Conservation (phyloP, 1,140 invertebrate species). For the Hypothenemus hampei region DNA sequence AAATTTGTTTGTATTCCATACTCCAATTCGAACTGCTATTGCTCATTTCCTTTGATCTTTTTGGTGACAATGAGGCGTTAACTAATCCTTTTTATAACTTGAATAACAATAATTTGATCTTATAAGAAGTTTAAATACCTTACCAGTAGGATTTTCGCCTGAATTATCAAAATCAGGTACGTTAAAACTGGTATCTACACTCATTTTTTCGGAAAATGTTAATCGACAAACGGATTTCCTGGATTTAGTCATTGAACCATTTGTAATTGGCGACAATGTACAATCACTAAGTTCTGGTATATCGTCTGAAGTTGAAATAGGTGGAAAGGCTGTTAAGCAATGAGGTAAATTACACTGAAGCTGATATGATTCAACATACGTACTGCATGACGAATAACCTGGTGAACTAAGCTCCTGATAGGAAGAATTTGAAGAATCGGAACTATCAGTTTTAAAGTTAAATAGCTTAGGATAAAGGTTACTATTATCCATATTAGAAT, state of each 20-base stretch:
- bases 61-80: no score
- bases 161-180: slow-evolving; percentile 32
- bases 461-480: slow-evolving; percentile 37
- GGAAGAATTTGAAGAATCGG: no score
- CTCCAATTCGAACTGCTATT: slow-evolving; percentile 39
- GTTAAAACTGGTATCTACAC: slow-evolving; percentile 34
- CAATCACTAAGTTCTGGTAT: slow-evolving; percentile 34
- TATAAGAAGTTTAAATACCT: neutral
- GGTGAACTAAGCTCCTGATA: no score
- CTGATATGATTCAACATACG: no score
- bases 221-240: slow-evolving; percentile 28
- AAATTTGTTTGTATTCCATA: slow-evolving; percentile 41
- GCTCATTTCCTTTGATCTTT: neutral
- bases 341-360: no score
- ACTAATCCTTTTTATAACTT: no score
- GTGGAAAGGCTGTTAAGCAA: no score
- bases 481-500: slow-evolving; percentile 15
- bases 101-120: neutral
- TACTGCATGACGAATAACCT: no score
- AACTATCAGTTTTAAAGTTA: slow-evolving; percentile 27
- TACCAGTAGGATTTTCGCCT: neutral
- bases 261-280: slow-evolving; percentile 37
- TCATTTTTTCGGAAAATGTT: slow-evolving; percentile 31
- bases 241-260: no score
- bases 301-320: no score